Base-by-base conservation (phyloP, 2,113 vertebrate genomes). In the Polypterus bichir region DNA sequence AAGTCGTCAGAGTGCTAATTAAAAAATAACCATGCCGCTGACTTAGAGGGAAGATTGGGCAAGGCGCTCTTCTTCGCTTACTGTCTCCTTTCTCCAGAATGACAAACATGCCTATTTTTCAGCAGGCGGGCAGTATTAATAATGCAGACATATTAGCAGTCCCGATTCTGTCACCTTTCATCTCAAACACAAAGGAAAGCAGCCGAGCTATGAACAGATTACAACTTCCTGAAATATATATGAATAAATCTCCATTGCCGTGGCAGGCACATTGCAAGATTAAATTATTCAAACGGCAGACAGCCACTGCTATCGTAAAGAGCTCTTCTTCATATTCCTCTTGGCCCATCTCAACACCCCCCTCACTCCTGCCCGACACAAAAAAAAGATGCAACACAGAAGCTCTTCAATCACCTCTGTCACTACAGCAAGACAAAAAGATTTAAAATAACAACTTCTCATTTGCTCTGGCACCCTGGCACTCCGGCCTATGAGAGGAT, bases 141-240 rank as follows among this genome's bases (percentile, higher is more conserved):
- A 72, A 72, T 74, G 64, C 60, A 65, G 72, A 71, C 66, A 65
- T 62, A 69, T 69, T 58, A 67, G 52, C 66, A 67, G 71, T 68
- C 72, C 69, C 58, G 70, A 70, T 70, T 74, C 69, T 75, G 70
- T 73, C 72, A 74, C 65, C 65, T 69, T 69, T 67, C 68, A 71
- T 69, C 68, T 69, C 56, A 27, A 10, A 47, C 73, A 72, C 67
- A 73, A 72, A 75, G 64, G 59, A 66, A 67, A 68, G 64, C 68
- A 65, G 69, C 44, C 66, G 48, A 66, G 68, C 65, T 64, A 58
- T 64, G 64, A 72, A 70, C 71, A 72, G 68, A 74, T 76, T 69
- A 75, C 73, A 69, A 68, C 67, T 71, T 75, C 62, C 73, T 66
- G 63, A 70, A 76, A 74, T 75, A 76, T 70, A 69, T 70, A 75